Evolutionary conservation across 2,113 vertebrate genomes (phyloP), one percentile per base, ranked within the genome.

Genomic region (Danio rerio): DNA sequence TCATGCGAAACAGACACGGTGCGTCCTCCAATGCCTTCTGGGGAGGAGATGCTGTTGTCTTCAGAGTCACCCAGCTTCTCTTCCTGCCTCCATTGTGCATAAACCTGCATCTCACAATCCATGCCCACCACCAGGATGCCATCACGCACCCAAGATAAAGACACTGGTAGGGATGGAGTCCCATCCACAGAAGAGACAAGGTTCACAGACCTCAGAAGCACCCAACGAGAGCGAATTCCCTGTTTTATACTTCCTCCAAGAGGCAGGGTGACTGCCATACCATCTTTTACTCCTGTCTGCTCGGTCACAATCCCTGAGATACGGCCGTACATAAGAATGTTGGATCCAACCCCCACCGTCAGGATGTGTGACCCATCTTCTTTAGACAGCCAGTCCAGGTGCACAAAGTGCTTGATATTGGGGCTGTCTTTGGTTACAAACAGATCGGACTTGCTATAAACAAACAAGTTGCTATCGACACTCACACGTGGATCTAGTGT

Each of bases 21-120:
- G 56, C 77, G 85, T 42, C 87, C 72, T 78, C 90, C 86, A 21
- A 93, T 86, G 69, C 92, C 93, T 81, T 99, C 97, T 71, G 85
- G 77, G 9, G 90, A 86, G 13, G 92, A 94, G 7, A 89, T 47
- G 85, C 91, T 90, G 5, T 92, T 93, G 6, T 89, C 88, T 5
- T 97, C 95, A 7, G 85, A 85, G n/a, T 96, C 95, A 8, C 94
- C 93, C 0, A 85, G 91, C 88, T 94, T 98, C 85, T 95, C 91
- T 9, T 94, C 93, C 1, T 99, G 97, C 80, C 96, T 96, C 98
- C 98, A 99, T 76, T 99, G 98, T 16, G 98, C 97, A 42, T 99
- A 99, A 13, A 99, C 98, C 0, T 99, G 98, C 98, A 99, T 99
- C 90, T 99, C 98, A 89, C 98, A 99, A 87, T 99, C 98, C 98